Percentiles rank a stretch among this genome's conserved stretches.
Conservation (phyloP, 2,797 vertebrate genomes). For the Malurus splendens region DNA sequence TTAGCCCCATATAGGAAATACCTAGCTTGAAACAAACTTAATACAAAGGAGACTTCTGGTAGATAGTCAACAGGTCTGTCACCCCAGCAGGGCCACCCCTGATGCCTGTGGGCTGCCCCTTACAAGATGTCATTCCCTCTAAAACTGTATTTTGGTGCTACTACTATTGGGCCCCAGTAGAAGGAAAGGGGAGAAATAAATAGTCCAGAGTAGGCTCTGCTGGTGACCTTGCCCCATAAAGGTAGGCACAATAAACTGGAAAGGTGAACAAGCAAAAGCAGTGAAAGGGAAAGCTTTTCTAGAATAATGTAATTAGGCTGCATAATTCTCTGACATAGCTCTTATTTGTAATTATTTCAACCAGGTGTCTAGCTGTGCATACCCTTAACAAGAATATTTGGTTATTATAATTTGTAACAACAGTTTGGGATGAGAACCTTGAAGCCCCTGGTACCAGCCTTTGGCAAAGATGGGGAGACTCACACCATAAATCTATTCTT, state of each 20-base stretch:
- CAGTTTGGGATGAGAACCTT: background rate
- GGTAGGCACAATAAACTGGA: background rate
- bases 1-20: background rate
- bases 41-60: background rate
- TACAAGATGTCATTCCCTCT: background rate
- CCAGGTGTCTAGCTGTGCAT: background rate
- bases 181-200: background rate
- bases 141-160: background rate
- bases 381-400: background rate
- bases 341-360: background rate
- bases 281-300: background rate
- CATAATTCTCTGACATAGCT: background rate
- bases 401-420: background rate
- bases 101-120: background rate
- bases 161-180: background rate
- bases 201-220: background rate
- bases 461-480: background rate
- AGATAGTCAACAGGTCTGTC: background rate
- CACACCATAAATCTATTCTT: rapidly evolving
- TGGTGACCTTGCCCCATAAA: background rate
- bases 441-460: background rate
- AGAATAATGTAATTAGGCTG: background rate
- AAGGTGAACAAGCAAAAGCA: background rate
- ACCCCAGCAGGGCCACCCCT: background rate
- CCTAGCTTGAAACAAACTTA: background rate